phyloP scores from a whole-genome alignment of 1,140 invertebrate genomes.

The Gonioctena quinquepunctata region DNA sequence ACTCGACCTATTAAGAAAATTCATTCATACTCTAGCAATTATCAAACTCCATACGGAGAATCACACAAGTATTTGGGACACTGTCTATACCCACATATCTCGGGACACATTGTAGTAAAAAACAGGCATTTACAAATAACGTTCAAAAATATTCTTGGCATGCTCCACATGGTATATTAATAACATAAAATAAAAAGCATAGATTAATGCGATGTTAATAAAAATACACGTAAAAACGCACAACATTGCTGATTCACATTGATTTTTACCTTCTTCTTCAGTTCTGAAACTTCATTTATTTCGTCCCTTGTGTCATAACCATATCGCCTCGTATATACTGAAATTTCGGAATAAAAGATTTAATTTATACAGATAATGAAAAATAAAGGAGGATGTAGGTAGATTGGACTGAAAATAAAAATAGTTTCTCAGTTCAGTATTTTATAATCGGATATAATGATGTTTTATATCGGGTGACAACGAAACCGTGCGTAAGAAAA shows the following conservation, averaged over 20 bases:
- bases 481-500: too few relatives aligned
- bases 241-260: neutral
- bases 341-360: constrained; percentile 24
- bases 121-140: neutral
- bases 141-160: neutral
- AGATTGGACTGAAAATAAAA: too few relatives aligned
- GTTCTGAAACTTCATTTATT: constrained; percentile 25
- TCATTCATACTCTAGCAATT: too few relatives aligned
- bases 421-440: too few relatives aligned
- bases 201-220: neutral
- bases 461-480: too few relatives aligned
- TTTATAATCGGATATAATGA: too few relatives aligned
- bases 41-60: too few relatives aligned
- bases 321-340: constrained; percentile 42
- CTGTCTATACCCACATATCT: neutral
- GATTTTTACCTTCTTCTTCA: constrained; percentile 25
- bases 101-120: neutral
- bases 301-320: constrained; percentile 21
- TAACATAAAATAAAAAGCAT: neutral
- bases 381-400: too few relatives aligned
- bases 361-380: too few relatives aligned
- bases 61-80: too few relatives aligned
- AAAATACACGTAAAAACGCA: neutral
- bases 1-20: too few relatives aligned
- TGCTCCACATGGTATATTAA: neutral